These are phyloP conservation scores for Dolichallabes microphthalmus DNA, from an alignment of 2,113 vertebrate genomes.

Conservation along the genomic window DNA sequence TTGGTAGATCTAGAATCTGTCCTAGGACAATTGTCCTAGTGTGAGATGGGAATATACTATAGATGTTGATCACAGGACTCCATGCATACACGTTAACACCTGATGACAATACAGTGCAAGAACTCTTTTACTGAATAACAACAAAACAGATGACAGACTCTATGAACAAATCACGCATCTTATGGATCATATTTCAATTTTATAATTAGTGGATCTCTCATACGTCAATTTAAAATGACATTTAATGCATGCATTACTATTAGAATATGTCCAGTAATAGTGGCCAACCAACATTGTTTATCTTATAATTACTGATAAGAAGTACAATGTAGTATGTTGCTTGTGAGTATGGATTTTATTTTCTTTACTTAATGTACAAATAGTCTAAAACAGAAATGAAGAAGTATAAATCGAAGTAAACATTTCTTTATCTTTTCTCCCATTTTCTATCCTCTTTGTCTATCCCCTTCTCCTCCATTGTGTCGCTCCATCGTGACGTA, in stretches of 20 bases:
- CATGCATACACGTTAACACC: not conserved
- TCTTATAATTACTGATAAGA: not conserved
- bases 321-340: not conserved
- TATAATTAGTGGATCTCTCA: not conserved
- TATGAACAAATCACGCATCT: not conserved
- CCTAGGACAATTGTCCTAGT: not conserved
- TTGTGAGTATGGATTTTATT: not conserved
- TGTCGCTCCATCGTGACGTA: conserved; percentile 66
- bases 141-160: not conserved
- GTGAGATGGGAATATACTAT: not conserved
- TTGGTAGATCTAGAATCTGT: not conserved
- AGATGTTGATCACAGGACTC: not conserved
- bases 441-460: conserved; percentile 21
- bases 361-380: not conserved
- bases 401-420: not conserved
- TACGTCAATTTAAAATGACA: not conserved
- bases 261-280: not conserved
- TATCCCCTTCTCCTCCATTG: conserved; percentile 32
- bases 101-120: not conserved
- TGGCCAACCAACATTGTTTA: not conserved
- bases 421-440: not conserved
- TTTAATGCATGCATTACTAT: conserved; percentile 3
- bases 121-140: not conserved
- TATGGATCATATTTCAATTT: not conserved
- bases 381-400: not conserved